Evolutionary conservation across 1,140 invertebrate species (phyloP), one percentile per base, ranked within the genome.

Genomic region (Pseudomyrmex cubaensis): DNA sequence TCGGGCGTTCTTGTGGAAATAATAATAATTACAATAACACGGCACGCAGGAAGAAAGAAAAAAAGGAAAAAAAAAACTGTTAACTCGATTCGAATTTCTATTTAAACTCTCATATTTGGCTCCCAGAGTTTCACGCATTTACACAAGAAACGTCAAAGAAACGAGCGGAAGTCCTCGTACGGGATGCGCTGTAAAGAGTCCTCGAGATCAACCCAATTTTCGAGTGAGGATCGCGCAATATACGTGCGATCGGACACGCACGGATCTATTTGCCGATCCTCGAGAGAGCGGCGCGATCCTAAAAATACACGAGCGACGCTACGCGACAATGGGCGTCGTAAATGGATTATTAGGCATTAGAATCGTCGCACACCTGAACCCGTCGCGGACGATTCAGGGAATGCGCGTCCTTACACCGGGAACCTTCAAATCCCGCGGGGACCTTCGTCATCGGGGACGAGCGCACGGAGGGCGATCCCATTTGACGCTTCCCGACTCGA

Each of bases 341-440:
- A 90, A 90, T 90, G 85, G 89, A 90, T 90, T 90, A 90, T 90
- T 90, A 89, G 89, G 78, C 75, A 82, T 90, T 76, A 59, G 67
- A 76, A 85, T 85, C 57, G 73, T 76, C 72, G 35, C 5, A 84
- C 88, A 90, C 88, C 89, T 90, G 89, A 90, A 17, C n/a, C 46
- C 54, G n/a, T 48, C 35, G 61, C 4, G 35, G 2, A 62, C 44
- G 54, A 20, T 46, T 56, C 25, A 54, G 25, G n/a, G 46, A 46
- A 61, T 25, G 56, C 48, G n/a, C 62, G 54, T 78, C 25, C 54
- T 86, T 59, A 62, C 70, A 20, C 35, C 15, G 54, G 13, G 50
- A 50, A 20, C 57, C 17, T 67, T 50, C 10, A n/a, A 62, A 46
- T 74, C 69, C 67, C 57, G 17, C 73, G 83, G 85, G 35, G 61